Base-by-base conservation (phyloP, 2,888 invertebrate species). In the Aproaerema taeniolella region DNA sequence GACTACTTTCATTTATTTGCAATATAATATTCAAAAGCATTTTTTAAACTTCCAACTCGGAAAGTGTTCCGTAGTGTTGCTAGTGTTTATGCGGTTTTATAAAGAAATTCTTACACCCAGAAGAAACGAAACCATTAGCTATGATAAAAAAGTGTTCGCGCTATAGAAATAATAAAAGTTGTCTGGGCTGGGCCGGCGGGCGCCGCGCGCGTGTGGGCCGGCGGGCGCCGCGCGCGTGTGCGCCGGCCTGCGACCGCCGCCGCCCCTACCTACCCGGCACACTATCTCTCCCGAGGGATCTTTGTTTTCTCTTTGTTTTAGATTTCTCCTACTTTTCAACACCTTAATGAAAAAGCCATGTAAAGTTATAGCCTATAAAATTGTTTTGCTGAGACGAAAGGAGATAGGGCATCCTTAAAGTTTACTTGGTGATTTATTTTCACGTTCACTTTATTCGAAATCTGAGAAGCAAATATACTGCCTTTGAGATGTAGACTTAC, bases 161-260 rank as follows among this genome's bases (percentile, higher is more conserved):
- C 63, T 72, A 71, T 70, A 72, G 74, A 73, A 78, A 79, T 75
- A 81, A 79, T 77, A 79, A 78, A 80, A 79, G 76, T 76, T 79
- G 71, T 69, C 58, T 57, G 58, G 52, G 60, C 64, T 61, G 67
- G 70, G 60, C 75, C 69, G 63, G 62, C 67, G 68, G 76, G 71
- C 74, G 72, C 66, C 62, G 55, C 46, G 51, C 50, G 33, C 35
- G 24, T 16, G n/a, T n/a, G 28, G 24, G 28, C 24, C 29, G 45
- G 41, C 47, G 41, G 53, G 55, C 59, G 59, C 54, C 47, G 55
- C 53, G 47, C 47, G 43, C 47, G 53, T 50, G 43, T 46, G 49
- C 45, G 14, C 9, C 29, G 9, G 46, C 39, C 29, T 25, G 5
- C 61, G 67, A 63, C 59, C n/a, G n/a, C n/a, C n/a, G n/a, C n/a